Evolutionary conservation across 2,888 invertebrate genomes (phyloP).

Genomic region (Oxytorus armatus): DNA sequence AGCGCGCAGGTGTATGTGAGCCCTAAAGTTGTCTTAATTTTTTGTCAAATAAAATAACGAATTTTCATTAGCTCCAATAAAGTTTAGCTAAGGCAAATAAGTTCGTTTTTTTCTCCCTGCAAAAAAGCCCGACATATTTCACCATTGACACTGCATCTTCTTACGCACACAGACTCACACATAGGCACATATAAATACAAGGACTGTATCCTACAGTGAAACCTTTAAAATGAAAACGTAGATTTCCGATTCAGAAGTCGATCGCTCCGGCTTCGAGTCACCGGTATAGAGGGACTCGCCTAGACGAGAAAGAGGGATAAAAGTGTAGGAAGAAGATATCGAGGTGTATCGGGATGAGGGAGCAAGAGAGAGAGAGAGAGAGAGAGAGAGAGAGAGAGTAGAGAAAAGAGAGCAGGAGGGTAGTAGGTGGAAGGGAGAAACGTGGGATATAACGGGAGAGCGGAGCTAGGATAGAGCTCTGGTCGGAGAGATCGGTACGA

Average conservation of each 20-base stretch:
- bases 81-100: too few species aligned
- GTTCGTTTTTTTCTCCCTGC: too few species aligned
- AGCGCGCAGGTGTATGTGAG: too few species aligned
- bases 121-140: too few species aligned
- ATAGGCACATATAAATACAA: too few species aligned
- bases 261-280: constrained; percentile 17
- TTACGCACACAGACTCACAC: too few species aligned
- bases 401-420: constrained; percentile 60
- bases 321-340: constrained; percentile 59
- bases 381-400: constrained; percentile 60
- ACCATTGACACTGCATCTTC: too few species aligned
- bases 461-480: constrained; percentile 55
- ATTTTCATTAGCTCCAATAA: too few species aligned
- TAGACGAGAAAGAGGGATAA: constrained; percentile 1
- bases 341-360: constrained; percentile 66
- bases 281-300: neutral
- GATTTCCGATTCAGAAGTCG: constrained; percentile 48
- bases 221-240: constrained; percentile 44
- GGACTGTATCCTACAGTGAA: too few species aligned
- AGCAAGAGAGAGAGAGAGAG: constrained; percentile 66
- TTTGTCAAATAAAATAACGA: too few species aligned
- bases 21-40: too few species aligned
- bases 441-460: constrained; percentile 52
- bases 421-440: constrained; percentile 51
- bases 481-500: constrained; percentile 77